These are phyloP conservation scores for Sylvicola cinctus DNA, from an alignment of 2,888 invertebrate genomes.

Conservation along the genomic window DNA sequence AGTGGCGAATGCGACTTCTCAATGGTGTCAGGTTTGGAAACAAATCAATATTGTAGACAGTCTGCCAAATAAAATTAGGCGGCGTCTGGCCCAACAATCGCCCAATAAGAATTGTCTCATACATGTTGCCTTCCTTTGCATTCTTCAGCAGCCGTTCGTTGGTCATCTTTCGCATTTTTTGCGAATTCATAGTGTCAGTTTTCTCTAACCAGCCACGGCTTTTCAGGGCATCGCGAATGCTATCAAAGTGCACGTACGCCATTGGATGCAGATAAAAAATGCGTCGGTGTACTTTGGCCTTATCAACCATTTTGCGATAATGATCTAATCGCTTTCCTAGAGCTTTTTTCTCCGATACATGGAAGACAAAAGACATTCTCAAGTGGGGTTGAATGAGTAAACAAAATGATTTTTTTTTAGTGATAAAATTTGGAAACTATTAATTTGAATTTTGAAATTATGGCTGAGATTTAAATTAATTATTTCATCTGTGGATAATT, in stretches of 20 bases:
- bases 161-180: slow-evolving; percentile 17
- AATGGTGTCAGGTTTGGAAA: slow-evolving; percentile 10
- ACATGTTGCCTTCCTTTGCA: slow-evolving; percentile 18
- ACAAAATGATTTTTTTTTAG: no score
- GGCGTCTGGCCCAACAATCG: slow-evolving; percentile 37
- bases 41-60: slow-evolving; percentile 11
- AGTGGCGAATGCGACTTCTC: slow-evolving; percentile 17
- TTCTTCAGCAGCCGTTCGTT: slow-evolving; percentile 15
- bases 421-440: no score
- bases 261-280: no score
- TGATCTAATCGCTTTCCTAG: no score
- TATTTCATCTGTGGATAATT: no score
- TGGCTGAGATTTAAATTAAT: no score
- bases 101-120: slow-evolving; percentile 28
- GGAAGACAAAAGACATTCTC: no score
- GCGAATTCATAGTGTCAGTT: not conserved
- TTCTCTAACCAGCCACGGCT: not conserved
- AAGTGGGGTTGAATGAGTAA: no score
- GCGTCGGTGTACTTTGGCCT: no score
- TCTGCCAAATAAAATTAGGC: slow-evolving; percentile 36
- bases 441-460: no score
- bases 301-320: no score
- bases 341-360: no score
- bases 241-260: not conserved
- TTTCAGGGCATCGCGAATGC: not conserved